phyloP scores from a whole-genome alignment of 1,140 invertebrate species.

The Drosophila nigrodunni region DNA sequence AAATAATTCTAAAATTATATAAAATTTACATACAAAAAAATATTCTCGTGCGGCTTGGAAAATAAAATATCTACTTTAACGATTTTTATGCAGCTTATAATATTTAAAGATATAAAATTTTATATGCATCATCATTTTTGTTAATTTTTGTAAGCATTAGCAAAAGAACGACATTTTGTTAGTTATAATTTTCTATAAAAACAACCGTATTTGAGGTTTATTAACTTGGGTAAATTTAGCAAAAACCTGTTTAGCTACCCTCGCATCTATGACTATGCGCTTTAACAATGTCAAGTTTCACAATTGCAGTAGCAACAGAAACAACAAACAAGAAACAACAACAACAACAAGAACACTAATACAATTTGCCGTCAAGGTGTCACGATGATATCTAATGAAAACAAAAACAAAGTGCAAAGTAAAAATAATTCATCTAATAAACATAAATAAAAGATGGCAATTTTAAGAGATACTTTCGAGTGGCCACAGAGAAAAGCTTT shows the following conservation, averaged over 20 bases:
- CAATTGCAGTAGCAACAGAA: conserved; percentile 48
- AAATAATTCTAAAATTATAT: too few species aligned
- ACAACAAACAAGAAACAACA: conserved; percentile 24
- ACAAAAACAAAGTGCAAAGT: neutral
- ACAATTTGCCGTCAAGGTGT: conserved; percentile 42
- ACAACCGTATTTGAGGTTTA: neutral
- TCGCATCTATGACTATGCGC: conserved; percentile 37
- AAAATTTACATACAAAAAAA: too few species aligned
- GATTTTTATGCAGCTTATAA: too few species aligned
- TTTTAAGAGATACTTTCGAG: neutral
- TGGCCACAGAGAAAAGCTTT: too few species aligned
- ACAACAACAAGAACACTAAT: conserved; percentile 53
- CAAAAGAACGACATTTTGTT: too few species aligned
- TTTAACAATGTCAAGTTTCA: conserved; percentile 60
- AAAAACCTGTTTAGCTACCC: conserved; percentile 3
- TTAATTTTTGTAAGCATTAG: neutral
- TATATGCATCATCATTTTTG: too few species aligned
- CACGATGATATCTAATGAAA: conserved; percentile 36
- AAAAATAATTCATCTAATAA: neutral
- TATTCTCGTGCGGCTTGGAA: too few species aligned
- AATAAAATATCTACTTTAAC: too few species aligned
- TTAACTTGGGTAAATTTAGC: neutral
- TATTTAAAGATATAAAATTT: too few species aligned
- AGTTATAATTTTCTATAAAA: too few species aligned
- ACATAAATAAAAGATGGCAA: conserved; percentile 16